Base-by-base conservation (phyloP, 2,888 invertebrate species). In the Apamea sordens region DNA sequence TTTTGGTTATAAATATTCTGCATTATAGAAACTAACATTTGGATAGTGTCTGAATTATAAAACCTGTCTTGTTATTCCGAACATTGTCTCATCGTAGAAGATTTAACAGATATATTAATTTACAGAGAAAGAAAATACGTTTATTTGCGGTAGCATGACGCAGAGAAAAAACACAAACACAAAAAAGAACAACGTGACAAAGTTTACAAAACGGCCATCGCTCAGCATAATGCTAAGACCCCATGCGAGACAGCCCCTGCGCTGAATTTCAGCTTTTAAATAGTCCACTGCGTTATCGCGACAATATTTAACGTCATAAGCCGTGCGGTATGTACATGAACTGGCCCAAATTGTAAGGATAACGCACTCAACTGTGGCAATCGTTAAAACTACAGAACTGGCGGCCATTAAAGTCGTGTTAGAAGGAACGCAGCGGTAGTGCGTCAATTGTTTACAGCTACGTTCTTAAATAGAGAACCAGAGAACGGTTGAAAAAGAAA, bases 361-460 rank as follows among this genome's bases (percentile, higher is more conserved):
- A 79, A 65, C 65, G 79, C 79, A 67, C 63, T 61, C 67, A 76
- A 76, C 76, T 77, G 85, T 73, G 75, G 71, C 63, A 50, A 69
- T 82, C 81, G 68, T 82, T 84, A 84, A 79, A 73, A 83, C 32
- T 79, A 75, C 79, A 44, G 84, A 80, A 69, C 75, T 79, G 53
- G 21, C 59, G 64, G 44, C 77, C 80, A 89, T 89, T 89, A 88
- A 82, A 84, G 73, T 53, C 41, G 72, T 78, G 84, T 87, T 81
- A 77, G 28, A 65, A 67, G 15, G n/a, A 32, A 69, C 69, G 79
- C 63, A 77, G 78, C 67, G 76, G 61, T 65, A 67, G 28, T 68
- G 56, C 86, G 69, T 80, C 72, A 82, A 67, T 79, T 79, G 65
- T 75, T 84, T 73, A 73, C 21, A 15, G 65, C 21, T n/a, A 47